A percentile compares a stretch with the other conserved stretches of the same genome.
Conservation (phyloP, 2,888 invertebrate species). For the Cephus runcator region DNA sequence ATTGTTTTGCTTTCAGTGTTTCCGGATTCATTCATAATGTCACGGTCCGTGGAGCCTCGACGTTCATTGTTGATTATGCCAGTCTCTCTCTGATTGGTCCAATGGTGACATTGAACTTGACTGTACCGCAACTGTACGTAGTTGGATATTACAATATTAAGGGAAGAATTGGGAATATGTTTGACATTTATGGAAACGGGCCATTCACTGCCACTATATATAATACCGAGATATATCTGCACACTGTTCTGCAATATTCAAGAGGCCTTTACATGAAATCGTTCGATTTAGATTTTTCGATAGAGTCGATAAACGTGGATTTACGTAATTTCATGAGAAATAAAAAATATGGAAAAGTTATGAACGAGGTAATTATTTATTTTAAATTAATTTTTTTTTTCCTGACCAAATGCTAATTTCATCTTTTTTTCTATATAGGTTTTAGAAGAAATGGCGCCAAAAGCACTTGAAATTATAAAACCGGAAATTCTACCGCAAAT, state of each 20-base stretch:
- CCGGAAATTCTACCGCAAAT: constrained; percentile 56
- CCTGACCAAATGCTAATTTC: not conserved
- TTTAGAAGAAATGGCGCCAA: constrained; percentile 50
- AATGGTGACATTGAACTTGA: constrained; percentile 50
- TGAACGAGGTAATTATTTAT: constrained; percentile 45
- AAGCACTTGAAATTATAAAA: constrained; percentile 54
- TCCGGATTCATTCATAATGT: constrained; percentile 42
- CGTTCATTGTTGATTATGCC: constrained; percentile 50
- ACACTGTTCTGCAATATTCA: constrained; percentile 51
- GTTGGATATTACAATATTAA: constrained; percentile 54
- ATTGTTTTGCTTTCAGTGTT: constrained; percentile 37
- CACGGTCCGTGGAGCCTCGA: constrained; percentile 46
- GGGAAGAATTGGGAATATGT: constrained; percentile 50
- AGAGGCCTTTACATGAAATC: constrained; percentile 55
- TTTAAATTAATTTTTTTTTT: constrained; percentile 2
- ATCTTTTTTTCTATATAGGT: constrained; percentile 38
- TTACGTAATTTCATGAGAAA: constrained; percentile 55
- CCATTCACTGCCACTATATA: constrained; percentile 43
- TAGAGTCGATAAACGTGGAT: constrained; percentile 36
- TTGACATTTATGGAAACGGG: constrained; percentile 45
- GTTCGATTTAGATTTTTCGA: constrained; percentile 54
- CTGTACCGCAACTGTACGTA: constrained; percentile 46
- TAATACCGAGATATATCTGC: constrained; percentile 47
- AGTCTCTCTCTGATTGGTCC: constrained; percentile 54
- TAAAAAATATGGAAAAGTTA: constrained; percentile 40